Base-by-base conservation (phyloP, 2,797 vertebrate species). In the Chromis chromis region DNA sequence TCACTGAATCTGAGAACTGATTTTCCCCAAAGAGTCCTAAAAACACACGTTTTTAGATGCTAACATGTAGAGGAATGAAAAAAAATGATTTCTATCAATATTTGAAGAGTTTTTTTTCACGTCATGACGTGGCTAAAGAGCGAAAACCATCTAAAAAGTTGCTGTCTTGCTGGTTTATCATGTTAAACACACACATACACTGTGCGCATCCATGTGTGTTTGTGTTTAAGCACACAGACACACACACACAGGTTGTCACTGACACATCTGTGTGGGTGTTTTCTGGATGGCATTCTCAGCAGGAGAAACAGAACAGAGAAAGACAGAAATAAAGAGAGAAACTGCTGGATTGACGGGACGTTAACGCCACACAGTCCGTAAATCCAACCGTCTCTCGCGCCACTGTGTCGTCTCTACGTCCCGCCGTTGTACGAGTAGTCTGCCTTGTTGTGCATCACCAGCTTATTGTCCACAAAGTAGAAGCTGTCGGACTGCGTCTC, bases 371-470 rank as follows among this genome's bases (percentile, higher is more conserved):
- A 70, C 70, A 67, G 81, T 83, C 81, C 61, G 1, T 71, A 65
- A 74, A 55, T 86, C 82, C 76, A 33, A 65, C 56, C 22, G 68
- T 67, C 60, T 64, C 62, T 71, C 21, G 3, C 17, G 66, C 49
- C 62, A 19, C 9, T 21, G 65, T 31, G 53, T 7, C 5, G 7
- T 40, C 79, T 87, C 87, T 95, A 99, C 48, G 96, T 96, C 6
- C 96, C 95, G 28, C 97, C 96, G 0, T 97, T 97, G 96, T 99
- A 99, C 0, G 97, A 98, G 93, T 99, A 99, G 90, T 99, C 98
- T 66, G 98, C 98, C 94, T 99, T 99, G 94, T 99, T 99, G 94
- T 99, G 98, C 98, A 99, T 99, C 93, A 99, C 97, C 83, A 99
- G 94, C 93, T 96, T 97, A 95, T 98, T 97, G 93, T 99, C 97